These are phyloP conservation scores for Valencia hispanica DNA, from an alignment of 2,797 vertebrate species.

Conservation along the genomic window DNA sequence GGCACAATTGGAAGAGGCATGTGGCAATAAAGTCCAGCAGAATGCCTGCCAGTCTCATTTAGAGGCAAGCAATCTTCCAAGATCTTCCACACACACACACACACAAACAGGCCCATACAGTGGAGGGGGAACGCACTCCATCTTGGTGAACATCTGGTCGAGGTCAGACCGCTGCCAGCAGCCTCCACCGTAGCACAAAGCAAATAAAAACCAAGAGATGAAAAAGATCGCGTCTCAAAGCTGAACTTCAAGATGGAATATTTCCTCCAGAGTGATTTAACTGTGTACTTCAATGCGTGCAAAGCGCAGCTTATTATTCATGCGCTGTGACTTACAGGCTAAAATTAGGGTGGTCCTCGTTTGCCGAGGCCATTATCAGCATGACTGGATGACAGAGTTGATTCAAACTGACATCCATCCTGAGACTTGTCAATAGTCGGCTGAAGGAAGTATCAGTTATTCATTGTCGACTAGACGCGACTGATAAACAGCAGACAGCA, in stretches of 20 bases:
- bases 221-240: slow-evolving; percentile 20
- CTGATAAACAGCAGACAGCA: slow-evolving; percentile 22
- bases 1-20: slow-evolving; percentile 72
- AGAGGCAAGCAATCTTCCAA: slow-evolving; percentile 45
- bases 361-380: slow-evolving; percentile 42
- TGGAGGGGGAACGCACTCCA: slow-evolving; percentile 10
- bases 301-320: slow-evolving; percentile 67
- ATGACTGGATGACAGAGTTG: slow-evolving; percentile 24
- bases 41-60: slow-evolving; percentile 71
- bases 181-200: not conserved
- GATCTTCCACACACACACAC: slow-evolving; percentile 22
- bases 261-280: slow-evolving; percentile 59
- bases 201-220: slow-evolving; percentile 2
- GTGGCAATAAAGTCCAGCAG: slow-evolving; percentile 74
- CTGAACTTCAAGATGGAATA: slow-evolving; percentile 37
- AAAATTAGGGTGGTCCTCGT: slow-evolving; percentile 55
- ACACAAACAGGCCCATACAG: slow-evolving; percentile 18
- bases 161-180: slow-evolving; percentile 47
- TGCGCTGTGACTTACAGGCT: slow-evolving; percentile 61
- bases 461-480: slow-evolving; percentile 39
- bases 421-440: slow-evolving; percentile 33
- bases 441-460: slow-evolving; percentile 54
- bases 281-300: slow-evolving; percentile 59
- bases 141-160: slow-evolving; percentile 69
- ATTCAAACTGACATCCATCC: slow-evolving; percentile 34